Evolutionary conservation across 2,888 invertebrate species (phyloP).

Genomic region (Penaeus monodon): DNA sequence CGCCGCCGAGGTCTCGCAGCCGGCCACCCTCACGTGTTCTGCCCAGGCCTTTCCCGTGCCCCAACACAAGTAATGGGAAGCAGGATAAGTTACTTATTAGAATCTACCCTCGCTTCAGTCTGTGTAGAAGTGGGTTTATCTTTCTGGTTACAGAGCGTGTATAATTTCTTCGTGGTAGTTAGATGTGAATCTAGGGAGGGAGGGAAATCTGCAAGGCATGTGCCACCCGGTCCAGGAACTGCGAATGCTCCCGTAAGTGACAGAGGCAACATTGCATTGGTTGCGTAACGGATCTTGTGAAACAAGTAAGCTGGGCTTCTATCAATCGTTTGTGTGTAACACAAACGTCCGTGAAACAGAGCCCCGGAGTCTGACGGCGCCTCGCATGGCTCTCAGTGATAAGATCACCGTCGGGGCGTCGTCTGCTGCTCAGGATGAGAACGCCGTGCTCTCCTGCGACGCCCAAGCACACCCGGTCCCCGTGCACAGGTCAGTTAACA

Average conservation of each 20-base stretch:
- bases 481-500: conserved; percentile 68
- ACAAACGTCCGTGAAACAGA: conserved; percentile 8
- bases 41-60: conserved; percentile 73
- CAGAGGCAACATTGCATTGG: no score
- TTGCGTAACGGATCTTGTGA: no score
- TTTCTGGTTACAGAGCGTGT: not conserved
- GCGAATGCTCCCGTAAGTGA: no score
- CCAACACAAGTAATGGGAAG: conserved; percentile 75
- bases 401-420: conserved; percentile 45
- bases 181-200: no score
- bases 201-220: no score
- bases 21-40: conserved; percentile 67
- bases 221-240: no score
- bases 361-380: conserved; percentile 35
- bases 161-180: not conserved
- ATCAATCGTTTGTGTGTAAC: not conserved
- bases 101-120: no score
- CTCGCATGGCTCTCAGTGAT: conserved; percentile 30
- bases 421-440: conserved; percentile 43
- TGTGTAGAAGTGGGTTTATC: not conserved
- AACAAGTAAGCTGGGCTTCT: not conserved
- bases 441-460: conserved; percentile 67
- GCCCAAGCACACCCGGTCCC: conserved; percentile 66
- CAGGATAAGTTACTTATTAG: no score
- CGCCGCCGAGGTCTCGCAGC: conserved; percentile 43